These are phyloP conservation scores for Yponomeuta plumbellus DNA, from an alignment of 2,888 invertebrate genomes.

Conservation along the genomic window DNA sequence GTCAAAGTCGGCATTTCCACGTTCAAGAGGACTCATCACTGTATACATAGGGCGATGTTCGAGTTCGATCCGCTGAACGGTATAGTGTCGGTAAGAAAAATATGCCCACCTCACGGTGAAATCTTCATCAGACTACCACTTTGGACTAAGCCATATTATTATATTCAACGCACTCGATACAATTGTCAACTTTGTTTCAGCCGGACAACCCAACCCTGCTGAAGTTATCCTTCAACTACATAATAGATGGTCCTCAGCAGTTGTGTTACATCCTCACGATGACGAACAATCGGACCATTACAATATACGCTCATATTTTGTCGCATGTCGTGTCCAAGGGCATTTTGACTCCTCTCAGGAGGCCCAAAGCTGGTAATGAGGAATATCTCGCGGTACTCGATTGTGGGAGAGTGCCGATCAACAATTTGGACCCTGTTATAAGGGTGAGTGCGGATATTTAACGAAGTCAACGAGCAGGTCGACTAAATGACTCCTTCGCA, in stretches of 20 bases:
- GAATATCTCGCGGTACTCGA: constrained; percentile 52
- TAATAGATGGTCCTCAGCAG: constrained; percentile 43
- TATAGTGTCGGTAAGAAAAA: constrained; percentile 46
- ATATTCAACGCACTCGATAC: neutral
- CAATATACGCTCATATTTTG: constrained; percentile 46
- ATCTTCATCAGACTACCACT: neutral
- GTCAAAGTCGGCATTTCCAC: constrained; percentile 56
- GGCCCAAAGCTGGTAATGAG: constrained; percentile 29
- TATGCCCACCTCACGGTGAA: neutral
- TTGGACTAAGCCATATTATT: neutral
- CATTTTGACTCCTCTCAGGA: constrained; percentile 49
- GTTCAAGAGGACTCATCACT: constrained; percentile 59
- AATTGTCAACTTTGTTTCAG: constrained; percentile 30
- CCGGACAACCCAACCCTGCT: constrained; percentile 46
- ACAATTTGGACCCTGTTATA: constrained; percentile 67
- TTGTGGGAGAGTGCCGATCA: constrained; percentile 66
- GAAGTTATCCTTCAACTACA: constrained; percentile 47
- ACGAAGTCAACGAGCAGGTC: too few relatives aligned
- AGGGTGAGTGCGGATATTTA: constrained; percentile 39
- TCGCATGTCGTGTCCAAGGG: constrained; percentile 47
- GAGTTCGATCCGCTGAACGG: constrained; percentile 51
- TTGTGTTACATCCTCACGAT: constrained; percentile 57
- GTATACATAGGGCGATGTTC: constrained; percentile 51
- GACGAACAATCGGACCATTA: constrained; percentile 53
- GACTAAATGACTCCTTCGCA: too few relatives aligned